Evolutionary conservation across 2,888 invertebrate genomes (phyloP), one percentile per base, ranked within the genome.

Genomic region (Spialia ferax): DNA sequence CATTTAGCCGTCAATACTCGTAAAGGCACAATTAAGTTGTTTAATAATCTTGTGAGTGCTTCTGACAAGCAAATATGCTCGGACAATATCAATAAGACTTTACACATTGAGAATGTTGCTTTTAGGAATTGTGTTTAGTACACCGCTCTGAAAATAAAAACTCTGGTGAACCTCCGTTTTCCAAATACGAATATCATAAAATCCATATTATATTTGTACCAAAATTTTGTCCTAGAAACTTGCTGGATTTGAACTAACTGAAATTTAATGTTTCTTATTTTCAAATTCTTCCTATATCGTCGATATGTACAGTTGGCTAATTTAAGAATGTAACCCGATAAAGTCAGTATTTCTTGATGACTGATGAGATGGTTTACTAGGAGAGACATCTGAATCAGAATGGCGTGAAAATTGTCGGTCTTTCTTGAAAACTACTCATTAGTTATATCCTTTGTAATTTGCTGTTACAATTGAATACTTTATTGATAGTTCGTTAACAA

Each of bases 51-150:
- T 3, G 15, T 38, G 18, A 38, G 18, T 29, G 48, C n/a, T 10
- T 3, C 26, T 38, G 18, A 38, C 26, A 50, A 32, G 32, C 50
- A n/a, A 20, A 52, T 22, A 32, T n/a, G n/a, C 20, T 32, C 20
- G 29, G 18, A 35, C 50, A 20, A 13, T 35, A 1, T 20, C 22
- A 13, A 61, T 32, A 52, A 52, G 22, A 2, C 5, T 5, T 52
- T 22, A 32, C 22, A 61, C 35, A 38, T 63, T 38, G 38, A 15
- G 61, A n/a, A 50, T 38, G 20, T 48, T 11, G 18, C 48, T 48
- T 48, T 20, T 18, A 45, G 4, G 13, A 18, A n/a, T n/a, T n/a
- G n/a, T 38, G 13, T 11, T 13, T 42, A n/a, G 15, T 42, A 15
- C 42, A 42, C 5, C 15, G 5, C 6, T 15, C 15, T 6, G 15